phyloP scores from a whole-genome alignment of 2,888 invertebrate genomes.

The Cryptocephalus moraei region DNA sequence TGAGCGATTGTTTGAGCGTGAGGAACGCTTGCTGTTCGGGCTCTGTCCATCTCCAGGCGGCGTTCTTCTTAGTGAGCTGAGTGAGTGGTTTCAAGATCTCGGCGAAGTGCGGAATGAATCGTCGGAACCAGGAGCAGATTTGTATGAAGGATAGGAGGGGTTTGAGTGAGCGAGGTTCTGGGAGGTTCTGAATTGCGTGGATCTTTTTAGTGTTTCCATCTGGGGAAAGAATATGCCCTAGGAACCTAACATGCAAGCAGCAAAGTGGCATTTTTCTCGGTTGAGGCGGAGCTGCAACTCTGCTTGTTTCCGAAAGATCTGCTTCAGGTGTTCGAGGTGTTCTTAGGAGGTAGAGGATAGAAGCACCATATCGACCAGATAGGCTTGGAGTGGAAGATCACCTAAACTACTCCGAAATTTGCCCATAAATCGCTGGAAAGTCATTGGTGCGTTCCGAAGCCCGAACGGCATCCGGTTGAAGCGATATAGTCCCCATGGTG shows the following conservation, averaged over 20 bases:
- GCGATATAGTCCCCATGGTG: slow-evolving; percentile 22
- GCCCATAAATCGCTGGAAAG: slow-evolving; percentile 19
- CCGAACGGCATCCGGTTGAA: slow-evolving; percentile 19
- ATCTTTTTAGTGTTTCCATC: too few relatives aligned
- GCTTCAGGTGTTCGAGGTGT: background rate
- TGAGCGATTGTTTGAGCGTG: slow-evolving; percentile 9
- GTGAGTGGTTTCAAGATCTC: slow-evolving; percentile 10
- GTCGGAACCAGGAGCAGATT: slow-evolving; percentile 14
- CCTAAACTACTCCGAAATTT: slow-evolving; percentile 12
- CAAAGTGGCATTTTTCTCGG: slow-evolving; percentile 13
- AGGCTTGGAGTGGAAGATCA: slow-evolving; percentile 13
- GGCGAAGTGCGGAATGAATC: slow-evolving; percentile 12
- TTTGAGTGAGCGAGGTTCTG: slow-evolving; percentile 9
- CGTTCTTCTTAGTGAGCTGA: slow-evolving; percentile 8
- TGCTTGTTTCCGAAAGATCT: background rate
- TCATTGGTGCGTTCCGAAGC: slow-evolving; percentile 17
- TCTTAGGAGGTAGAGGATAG: slow-evolving; percentile 4
- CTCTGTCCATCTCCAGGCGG: slow-evolving; percentile 6
- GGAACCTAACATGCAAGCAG: too few relatives aligned
- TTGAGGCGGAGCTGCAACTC: slow-evolving; percentile 10
- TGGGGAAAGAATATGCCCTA: too few relatives aligned
- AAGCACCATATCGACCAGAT: slow-evolving; percentile 21
- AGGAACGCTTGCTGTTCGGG: slow-evolving; percentile 10
- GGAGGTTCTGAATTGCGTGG: slow-evolving; percentile 7
- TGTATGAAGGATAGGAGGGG: slow-evolving; percentile 13